Conservation (phyloP, 2,888 invertebrate species). For the Elmis aenea region DNA sequence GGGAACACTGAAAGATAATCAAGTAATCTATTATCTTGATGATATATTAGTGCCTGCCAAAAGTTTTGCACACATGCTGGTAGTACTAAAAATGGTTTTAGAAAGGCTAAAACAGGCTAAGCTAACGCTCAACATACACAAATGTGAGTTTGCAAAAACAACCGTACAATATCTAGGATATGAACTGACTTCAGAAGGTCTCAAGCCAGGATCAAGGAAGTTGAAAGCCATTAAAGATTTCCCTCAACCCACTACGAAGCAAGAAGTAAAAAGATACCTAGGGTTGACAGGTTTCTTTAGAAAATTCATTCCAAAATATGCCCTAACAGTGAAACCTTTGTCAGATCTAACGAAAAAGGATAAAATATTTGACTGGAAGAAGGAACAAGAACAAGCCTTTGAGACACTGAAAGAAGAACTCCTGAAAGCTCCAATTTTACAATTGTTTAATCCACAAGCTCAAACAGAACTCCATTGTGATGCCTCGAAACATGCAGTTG, state of each 20-base stretch:
- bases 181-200: constrained; percentile 3
- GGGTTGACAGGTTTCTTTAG: constrained; percentile 6
- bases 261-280: constrained; percentile 9
- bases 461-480: constrained; percentile 21
- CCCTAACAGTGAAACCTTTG: constrained; percentile 2
- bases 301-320: constrained; percentile 6
- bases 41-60: constrained; percentile 29
- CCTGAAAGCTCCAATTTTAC: constrained; percentile 14
- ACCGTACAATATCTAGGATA: constrained; percentile 32
- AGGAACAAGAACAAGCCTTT: constrained; percentile 4
- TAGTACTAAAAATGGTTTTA: constrained; percentile 23
- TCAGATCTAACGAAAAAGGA: constrained; percentile 6
- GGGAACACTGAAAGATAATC: constrained; percentile 9
- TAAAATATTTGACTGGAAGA: constrained; percentile 1
- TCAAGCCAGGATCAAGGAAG: constrained; percentile 18
- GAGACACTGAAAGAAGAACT: constrained; percentile 3
- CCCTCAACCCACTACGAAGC: constrained; percentile 4
- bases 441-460: constrained; percentile 19
- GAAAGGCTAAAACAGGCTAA: constrained; percentile 21
- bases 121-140: constrained; percentile 29
- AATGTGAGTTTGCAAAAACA: constrained; percentile 27
- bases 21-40: constrained; percentile 31
- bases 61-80: constrained; percentile 25
- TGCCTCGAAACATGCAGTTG: constrained; percentile 19
- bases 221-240: constrained; percentile 12